These are phyloP conservation scores for Graptemys geographica DNA, from an alignment of 2,797 vertebrate genomes.

Conservation along the genomic window DNA sequence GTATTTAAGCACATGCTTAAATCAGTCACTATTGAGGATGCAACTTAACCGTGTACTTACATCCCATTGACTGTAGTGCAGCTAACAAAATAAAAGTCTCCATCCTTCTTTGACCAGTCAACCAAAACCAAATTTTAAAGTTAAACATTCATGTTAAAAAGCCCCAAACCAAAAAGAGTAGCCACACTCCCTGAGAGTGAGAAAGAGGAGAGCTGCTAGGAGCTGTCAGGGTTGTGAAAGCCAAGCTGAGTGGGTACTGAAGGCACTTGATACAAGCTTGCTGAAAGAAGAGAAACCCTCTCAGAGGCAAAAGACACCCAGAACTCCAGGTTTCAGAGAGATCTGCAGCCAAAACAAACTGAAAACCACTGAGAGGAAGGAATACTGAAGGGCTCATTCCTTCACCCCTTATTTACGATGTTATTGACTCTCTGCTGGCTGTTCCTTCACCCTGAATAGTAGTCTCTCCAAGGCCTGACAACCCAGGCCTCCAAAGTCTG, in stretches of 20 bases:
- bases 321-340: not conserved
- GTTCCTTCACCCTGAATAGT: no score
- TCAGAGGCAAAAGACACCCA: not conserved
- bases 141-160: not conserved
- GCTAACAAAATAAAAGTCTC: not conserved
- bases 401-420: no score
- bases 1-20: not conserved
- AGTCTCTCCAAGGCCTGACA: no score
- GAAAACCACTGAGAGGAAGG: not conserved
- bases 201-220: not conserved
- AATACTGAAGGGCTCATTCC: no score
- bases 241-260: not conserved
- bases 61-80: not conserved
- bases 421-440: no score
- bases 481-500: no score
- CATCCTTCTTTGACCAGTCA: not conserved
- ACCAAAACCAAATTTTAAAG: not conserved
- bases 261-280: not conserved
- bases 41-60: accelerated
- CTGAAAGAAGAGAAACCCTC: not conserved
- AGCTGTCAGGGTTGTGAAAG: not conserved
- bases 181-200: not conserved
- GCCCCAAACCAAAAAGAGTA: not conserved
- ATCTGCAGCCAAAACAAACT: not conserved
- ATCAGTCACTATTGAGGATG: not conserved